Base-by-base conservation (phyloP, 1,140 invertebrate genomes). In the Drosophila mayri region DNA sequence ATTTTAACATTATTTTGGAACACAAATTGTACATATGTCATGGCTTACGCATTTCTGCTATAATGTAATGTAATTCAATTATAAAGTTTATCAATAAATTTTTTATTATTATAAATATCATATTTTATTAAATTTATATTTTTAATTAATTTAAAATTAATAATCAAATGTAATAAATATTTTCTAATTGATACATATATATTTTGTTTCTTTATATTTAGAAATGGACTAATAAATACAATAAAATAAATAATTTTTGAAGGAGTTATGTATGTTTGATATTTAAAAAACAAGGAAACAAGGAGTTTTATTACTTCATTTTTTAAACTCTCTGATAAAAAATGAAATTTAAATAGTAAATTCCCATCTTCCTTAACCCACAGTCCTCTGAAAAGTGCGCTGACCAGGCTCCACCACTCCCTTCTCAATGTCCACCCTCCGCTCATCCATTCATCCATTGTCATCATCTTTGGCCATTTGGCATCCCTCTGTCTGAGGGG, bases 401-500 rank as follows among this genome's bases (percentile, higher is more conserved):
- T 68, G 49, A 57, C 63, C 63, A 67, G 38, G 12, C 25, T 25
- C 25, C 25, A 37, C 70, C 50, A 50, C 35, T 50, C 35, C 20
- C 25, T 66, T 20, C 30, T 11, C 18, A 8, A 7, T 1, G 16
- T 10, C 11, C 46, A 40, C 22, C 30, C 44, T 20, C 35, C 20
- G 18, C 11, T 18, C 35, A 16, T 68, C 9, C 37, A 28, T 18
- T 46, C 54, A 38, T 55, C 71, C 65, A 84, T 84, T 84, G 72
- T 76, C 81, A 84, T 84, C 66, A 85, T 79, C 76, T 80, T 83
- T 61, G 66, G 64, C 68, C 59, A 72, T 64, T 57, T 57, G 55
- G 44, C 32, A 47, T 73, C 52, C 46, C 38, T 70, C 38, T 49
- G 66, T 66, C 37, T 25, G 46, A 8, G 54, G 57, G 44, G 68